These are phyloP conservation scores for Mastigias papua DNA, from an alignment of 30 jellyfish, hydroid and myxozoan species.

Conservation along the genomic window DNA sequence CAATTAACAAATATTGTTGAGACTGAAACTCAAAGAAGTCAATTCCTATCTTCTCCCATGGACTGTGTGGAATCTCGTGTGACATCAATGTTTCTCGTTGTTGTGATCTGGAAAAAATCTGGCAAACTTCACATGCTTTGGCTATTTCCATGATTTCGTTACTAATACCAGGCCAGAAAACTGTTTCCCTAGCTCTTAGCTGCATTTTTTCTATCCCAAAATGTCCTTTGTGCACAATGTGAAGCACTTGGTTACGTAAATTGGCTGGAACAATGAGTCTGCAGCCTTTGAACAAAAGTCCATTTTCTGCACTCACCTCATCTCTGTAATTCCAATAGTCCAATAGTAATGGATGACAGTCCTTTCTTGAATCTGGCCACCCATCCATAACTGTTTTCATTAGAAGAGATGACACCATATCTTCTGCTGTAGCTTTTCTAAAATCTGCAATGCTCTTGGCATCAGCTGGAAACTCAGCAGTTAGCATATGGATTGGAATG, in stretches of 20 bases:
- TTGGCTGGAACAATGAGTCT: constrained; percentile 26
- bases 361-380: constrained; percentile 46
- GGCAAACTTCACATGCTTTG: constrained; percentile 39
- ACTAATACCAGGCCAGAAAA: constrained; percentile 58
- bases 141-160: constrained; percentile 31
- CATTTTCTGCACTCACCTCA: constrained; percentile 24
- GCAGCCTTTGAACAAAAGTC: constrained; percentile 26
- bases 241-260: constrained; percentile 30
- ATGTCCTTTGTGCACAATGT: constrained; percentile 32
- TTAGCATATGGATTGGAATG: constrained; percentile 12
- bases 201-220: constrained; percentile 29
- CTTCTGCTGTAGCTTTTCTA: constrained; percentile 14
- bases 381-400: constrained; percentile 26
- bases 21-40: constrained; percentile 31
- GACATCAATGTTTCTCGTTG: constrained; percentile 69
- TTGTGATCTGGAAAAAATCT: neutral
- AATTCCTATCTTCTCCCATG: constrained; percentile 64
- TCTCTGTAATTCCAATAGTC: constrained; percentile 42
- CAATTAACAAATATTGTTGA: constrained; percentile 42
- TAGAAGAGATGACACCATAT: constrained; percentile 15
- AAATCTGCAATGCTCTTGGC: constrained; percentile 19
- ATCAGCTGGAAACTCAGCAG: constrained; percentile 21
- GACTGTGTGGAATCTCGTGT: constrained; percentile 51
- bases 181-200: constrained; percentile 46
- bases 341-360: constrained; percentile 3